Percentiles rank a stretch among this genome's conserved stretches.
Conservation (phyloP, 2,888 invertebrate genomes). For the Xestia rhomboidea region DNA sequence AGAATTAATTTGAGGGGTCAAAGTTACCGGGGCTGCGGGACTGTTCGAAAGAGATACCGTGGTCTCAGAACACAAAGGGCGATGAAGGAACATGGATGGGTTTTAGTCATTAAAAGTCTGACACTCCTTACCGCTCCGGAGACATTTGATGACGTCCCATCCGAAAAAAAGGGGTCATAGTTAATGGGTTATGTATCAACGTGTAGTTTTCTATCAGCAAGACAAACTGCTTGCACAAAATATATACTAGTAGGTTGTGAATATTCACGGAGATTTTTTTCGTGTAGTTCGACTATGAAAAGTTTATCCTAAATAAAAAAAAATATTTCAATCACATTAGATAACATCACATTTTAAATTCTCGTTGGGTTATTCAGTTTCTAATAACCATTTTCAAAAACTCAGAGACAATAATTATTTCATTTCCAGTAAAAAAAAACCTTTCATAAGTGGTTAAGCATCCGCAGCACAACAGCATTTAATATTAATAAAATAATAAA, state of each 20-base stretch:
- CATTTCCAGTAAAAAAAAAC: not conserved
- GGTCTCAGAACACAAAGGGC: too few species aligned
- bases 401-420: not conserved
- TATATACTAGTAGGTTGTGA: too few species aligned
- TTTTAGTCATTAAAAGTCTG: too few species aligned
- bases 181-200: not conserved
- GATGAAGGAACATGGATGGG: too few species aligned
- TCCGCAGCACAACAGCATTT: not conserved
- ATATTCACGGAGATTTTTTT: not conserved
- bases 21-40: not conserved
- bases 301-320: not conserved
- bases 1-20: not conserved
- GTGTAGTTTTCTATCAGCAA: not conserved
- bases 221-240: not conserved
- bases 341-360: not conserved
- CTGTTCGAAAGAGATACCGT: too few species aligned
- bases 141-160: too few species aligned
- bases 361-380: not conserved
- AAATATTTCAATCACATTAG: not conserved
- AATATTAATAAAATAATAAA: constrained; percentile 12
- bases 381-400: not conserved
- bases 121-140: too few species aligned
- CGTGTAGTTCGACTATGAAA: not conserved
- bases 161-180: too few species aligned
- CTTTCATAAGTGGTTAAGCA: not conserved